Evolutionary conservation across 2,113 vertebrate species (phyloP).

Genomic region (Neodontobutis hainanensis): DNA sequence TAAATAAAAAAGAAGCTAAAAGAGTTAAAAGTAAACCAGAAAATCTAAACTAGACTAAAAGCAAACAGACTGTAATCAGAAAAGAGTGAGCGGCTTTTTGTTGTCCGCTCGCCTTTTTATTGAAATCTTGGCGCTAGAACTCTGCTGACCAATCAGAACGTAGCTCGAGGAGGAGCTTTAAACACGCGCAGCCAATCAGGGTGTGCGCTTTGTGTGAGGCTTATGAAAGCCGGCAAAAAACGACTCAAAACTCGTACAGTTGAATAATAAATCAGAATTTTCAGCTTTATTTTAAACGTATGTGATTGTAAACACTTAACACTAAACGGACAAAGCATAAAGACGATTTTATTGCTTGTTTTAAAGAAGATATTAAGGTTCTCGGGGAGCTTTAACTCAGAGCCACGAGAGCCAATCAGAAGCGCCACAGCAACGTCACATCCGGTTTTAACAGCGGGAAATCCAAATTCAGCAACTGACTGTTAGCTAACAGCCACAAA

Average conservation of each 20-base stretch:
- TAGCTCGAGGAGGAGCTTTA: constrained; percentile 26
- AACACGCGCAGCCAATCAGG: constrained; percentile 67
- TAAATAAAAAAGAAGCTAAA: not conserved
- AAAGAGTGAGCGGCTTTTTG: not conserved
- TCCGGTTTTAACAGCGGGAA: constrained; percentile 3
- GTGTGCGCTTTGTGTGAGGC: not conserved
- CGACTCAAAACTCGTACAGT: not conserved
- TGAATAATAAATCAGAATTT: not conserved
- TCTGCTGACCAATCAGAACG: constrained; percentile 53
- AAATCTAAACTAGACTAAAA: not conserved
- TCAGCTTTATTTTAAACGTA: not conserved
- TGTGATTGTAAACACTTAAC: not conserved
- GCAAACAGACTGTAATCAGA: not conserved
- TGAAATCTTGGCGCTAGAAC: constrained; percentile 69
- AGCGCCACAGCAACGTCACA: not conserved
- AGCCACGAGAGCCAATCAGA: not conserved
- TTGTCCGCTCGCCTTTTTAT: constrained; percentile 50
- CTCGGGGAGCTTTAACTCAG: not conserved
- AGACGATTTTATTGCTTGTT: not conserved
- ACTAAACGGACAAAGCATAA: not conserved
- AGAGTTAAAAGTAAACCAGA: no score
- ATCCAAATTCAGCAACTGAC: not conserved
- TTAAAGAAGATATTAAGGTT: not conserved
- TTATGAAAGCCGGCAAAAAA: not conserved
- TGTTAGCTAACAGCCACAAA: not conserved